A percentile compares a stretch with the other conserved stretches of the same genome.
Evolutionary conservation across 1,140 invertebrate species (phyloP).

Genomic region (Aphelinus atriplicis): DNA sequence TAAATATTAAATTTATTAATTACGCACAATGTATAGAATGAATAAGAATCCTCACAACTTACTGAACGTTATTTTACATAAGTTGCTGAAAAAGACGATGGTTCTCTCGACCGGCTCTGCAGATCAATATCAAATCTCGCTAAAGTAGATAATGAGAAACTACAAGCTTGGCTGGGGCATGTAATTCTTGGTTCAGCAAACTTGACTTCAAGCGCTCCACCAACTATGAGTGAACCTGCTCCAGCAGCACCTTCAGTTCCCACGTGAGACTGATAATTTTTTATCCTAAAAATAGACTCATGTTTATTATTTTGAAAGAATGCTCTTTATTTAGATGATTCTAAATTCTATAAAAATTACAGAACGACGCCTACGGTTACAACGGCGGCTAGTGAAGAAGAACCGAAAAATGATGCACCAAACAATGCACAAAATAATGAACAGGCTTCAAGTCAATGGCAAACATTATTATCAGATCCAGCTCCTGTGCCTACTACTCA

Average conservation of each 20-base stretch:
- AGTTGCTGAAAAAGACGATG: conserved; percentile 69
- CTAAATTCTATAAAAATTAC: neutral
- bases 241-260: conserved; percentile 48
- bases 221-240: conserved; percentile 62
- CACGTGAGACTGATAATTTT: conserved; percentile 17
- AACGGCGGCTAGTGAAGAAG: conserved; percentile 16
- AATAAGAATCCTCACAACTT: conserved; percentile 9
- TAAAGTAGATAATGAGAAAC: conserved; percentile 71
- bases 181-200: conserved; percentile 71
- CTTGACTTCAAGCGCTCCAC: conserved; percentile 58
- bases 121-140: conserved; percentile 75
- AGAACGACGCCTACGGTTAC: conserved; percentile 30
- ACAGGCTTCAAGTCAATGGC: conserved; percentile 52
- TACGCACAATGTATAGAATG: neutral
- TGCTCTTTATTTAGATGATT: neutral
- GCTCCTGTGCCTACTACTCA: conserved; percentile 44
- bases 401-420: conserved; percentile 20
- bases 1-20: conserved; percentile 48
- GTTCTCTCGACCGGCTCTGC: conserved; percentile 76
- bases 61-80: neutral
- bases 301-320: neutral
- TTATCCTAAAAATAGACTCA: neutral
- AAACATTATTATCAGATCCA: conserved; percentile 46
- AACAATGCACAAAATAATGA: conserved; percentile 51
- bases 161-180: conserved; percentile 78